Evolutionary conservation across 2,113 vertebrate genomes (phyloP).

Genomic region (Erpornis zantholeuca): DNA sequence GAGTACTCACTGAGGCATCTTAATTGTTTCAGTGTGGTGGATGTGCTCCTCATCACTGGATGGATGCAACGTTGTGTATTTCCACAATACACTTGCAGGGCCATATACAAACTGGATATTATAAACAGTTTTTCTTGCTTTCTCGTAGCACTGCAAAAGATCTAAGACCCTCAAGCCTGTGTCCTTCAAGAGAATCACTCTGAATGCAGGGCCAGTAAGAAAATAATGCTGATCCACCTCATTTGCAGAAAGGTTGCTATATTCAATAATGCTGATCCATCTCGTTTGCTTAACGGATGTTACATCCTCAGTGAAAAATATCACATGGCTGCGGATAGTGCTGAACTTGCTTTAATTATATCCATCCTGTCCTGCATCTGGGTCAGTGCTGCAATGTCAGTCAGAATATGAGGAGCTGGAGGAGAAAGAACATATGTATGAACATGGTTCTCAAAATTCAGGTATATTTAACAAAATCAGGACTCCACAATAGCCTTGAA

Average conservation of each 20-base stretch:
- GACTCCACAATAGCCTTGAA: background rate
- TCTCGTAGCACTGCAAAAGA: background rate
- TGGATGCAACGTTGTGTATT: background rate
- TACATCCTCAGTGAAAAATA: background rate
- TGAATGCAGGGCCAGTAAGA: background rate
- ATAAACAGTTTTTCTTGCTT: background rate
- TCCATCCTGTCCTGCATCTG: background rate
- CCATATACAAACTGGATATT: background rate
- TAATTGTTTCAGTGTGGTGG: background rate
- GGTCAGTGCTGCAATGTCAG: background rate
- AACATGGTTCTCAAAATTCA: background rate
- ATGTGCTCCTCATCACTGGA: background rate
- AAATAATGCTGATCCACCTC: constrained; percentile 1
- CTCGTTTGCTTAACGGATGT: background rate
- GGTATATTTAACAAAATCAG: background rate
- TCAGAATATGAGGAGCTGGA: background rate
- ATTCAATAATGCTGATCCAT: constrained; percentile 1
- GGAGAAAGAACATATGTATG: background rate
- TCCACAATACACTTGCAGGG: background rate
- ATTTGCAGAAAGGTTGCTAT: constrained; percentile 15
- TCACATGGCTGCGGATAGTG: background rate
- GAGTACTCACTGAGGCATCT: background rate
- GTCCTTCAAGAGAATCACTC: background rate
- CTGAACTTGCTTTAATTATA: constrained; percentile 10
- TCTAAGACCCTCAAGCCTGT: background rate